These are phyloP conservation scores for Labroides dimidiatus DNA, from an alignment of 2,797 vertebrate genomes.

Conservation along the genomic window DNA sequence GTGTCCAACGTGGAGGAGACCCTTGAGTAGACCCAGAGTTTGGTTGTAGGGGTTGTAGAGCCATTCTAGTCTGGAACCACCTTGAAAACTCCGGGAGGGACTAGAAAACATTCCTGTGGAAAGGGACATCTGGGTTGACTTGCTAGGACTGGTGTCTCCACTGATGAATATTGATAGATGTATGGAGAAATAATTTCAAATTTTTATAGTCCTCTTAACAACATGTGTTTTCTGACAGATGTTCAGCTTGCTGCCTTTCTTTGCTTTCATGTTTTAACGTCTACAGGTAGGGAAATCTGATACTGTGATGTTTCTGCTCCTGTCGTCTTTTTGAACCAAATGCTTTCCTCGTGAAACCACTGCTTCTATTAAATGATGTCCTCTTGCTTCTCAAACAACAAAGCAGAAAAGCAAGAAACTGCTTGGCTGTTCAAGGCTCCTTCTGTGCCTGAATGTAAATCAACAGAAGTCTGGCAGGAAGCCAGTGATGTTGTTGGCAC, in stretches of 20 bases:
- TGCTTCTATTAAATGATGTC: slow-evolving; percentile 19
- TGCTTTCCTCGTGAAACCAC: slow-evolving; percentile 5
- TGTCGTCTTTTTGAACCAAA: background rate
- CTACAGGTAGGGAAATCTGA: background rate
- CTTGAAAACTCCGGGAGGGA: too few relatives aligned
- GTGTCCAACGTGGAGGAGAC: too few relatives aligned
- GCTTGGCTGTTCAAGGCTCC: slow-evolving; percentile 8
- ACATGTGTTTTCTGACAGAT: background rate
- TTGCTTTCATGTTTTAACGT: background rate
- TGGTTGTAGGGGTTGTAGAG: too few relatives aligned
- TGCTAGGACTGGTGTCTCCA: too few relatives aligned
- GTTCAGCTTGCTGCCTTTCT: background rate
- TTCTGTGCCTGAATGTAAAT: slow-evolving; percentile 21
- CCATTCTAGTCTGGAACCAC: too few relatives aligned
- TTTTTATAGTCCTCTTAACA: background rate
- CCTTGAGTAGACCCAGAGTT: too few relatives aligned
- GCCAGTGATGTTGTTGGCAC: slow-evolving; percentile 3
- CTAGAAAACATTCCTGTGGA: too few relatives aligned
- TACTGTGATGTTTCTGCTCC: background rate
- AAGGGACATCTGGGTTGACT: too few relatives aligned
- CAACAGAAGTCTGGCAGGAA: background rate
- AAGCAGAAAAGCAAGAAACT: background rate
- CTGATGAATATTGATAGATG: too few relatives aligned
- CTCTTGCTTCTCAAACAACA: slow-evolving; percentile 23
- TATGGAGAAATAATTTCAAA: background rate